Evolutionary conservation across 2,113 vertebrate genomes (phyloP).

Genomic region (Heterocephalus glaber): DNA sequence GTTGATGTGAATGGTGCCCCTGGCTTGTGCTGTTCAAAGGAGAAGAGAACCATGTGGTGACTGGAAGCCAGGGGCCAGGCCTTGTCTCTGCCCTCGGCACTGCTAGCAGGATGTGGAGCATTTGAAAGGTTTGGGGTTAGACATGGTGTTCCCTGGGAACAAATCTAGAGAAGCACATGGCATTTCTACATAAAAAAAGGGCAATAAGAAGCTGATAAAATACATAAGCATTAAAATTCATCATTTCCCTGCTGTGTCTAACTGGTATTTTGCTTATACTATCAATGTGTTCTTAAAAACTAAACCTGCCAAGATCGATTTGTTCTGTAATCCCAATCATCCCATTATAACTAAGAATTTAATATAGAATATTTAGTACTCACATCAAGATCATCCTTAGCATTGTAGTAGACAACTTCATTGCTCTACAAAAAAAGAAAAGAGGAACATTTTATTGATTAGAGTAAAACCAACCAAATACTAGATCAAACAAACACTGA

Average conservation of each 20-base stretch:
- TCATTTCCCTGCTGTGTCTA: background rate
- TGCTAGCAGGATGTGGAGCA: background rate
- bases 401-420: conserved; percentile 97
- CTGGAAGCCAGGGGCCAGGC: background rate
- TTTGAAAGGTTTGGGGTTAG: background rate
- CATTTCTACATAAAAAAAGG: background rate
- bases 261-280: background rate
- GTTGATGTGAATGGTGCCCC: background rate
- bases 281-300: background rate
- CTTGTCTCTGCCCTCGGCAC: background rate
- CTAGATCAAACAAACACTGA: background rate
- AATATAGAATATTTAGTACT: conserved; percentile 79
- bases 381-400: conserved; percentile 96
- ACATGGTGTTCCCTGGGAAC: background rate
- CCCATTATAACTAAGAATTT: background rate
- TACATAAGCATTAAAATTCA: background rate
- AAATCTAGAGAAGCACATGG: background rate
- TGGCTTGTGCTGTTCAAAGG: too few relatives aligned
- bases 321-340: background rate
- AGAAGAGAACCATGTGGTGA: background rate
- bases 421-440: conserved; percentile 88
- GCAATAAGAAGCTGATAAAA: background rate
- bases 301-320: background rate
- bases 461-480: conserved; percentile 20
- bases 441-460: conserved; percentile 21